Conservation (phyloP, 2,888 invertebrate genomes). For the Reticulitermes lucifugus region DNA sequence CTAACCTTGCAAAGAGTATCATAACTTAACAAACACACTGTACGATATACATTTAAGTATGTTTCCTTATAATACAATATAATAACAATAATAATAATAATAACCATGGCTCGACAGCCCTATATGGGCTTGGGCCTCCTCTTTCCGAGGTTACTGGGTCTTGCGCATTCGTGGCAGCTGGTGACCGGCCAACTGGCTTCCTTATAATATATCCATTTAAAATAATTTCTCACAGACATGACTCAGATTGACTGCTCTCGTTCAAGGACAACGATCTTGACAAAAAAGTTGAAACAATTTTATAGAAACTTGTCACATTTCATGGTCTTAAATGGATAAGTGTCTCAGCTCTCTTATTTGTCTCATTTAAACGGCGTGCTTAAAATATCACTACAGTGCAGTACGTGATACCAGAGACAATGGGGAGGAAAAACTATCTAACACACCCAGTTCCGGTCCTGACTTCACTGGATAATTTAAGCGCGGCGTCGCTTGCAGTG, state of each 20-base stretch:
- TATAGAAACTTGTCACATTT: not conserved
- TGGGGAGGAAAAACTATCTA: not conserved
- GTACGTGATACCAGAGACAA: not conserved
- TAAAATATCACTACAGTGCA: not conserved
- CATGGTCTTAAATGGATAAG: not conserved
- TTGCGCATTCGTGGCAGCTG: too few relatives aligned
- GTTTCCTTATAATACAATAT: too few relatives aligned
- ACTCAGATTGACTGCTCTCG: not conserved
- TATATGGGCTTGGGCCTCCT: too few relatives aligned
- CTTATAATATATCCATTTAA: too few relatives aligned
- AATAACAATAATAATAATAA: too few relatives aligned
- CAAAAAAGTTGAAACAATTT: not conserved
- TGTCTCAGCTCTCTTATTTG: not conserved
- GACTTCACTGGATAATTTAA: not conserved
- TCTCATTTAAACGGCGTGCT: not conserved
- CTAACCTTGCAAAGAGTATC: too few relatives aligned
- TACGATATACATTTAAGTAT: too few relatives aligned
- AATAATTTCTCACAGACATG: too few relatives aligned
- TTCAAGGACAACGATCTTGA: not conserved
- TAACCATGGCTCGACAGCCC: too few relatives aligned
- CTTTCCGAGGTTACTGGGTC: too few relatives aligned
- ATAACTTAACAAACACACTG: too few relatives aligned
- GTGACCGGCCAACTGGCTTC: too few relatives aligned
- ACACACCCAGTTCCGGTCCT: not conserved
- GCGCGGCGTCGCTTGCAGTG: not conserved